Evolutionary conservation across 2,888 invertebrate species (phyloP).

Genomic region (Cheilosia soror): DNA sequence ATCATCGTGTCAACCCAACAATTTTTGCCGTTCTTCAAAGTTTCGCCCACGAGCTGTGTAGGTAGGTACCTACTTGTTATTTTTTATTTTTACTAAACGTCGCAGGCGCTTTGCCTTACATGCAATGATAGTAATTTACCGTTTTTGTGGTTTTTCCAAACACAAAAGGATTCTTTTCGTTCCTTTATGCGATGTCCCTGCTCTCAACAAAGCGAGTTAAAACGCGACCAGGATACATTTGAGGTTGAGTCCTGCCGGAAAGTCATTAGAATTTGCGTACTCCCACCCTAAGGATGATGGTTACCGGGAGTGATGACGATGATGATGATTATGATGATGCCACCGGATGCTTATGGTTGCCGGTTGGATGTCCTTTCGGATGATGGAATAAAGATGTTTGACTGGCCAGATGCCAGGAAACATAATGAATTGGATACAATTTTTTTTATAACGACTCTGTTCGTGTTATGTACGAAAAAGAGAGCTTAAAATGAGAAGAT

Average conservation of each 20-base stretch:
- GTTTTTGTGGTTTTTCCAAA: conserved; percentile 36
- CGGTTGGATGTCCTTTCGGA: conserved; percentile 60
- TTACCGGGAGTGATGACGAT: conserved; percentile 18
- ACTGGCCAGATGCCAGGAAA: conserved; percentile 49
- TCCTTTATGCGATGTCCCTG: conserved; percentile 7
- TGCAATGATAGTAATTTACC: conserved; percentile 44
- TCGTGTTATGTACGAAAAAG: background rate
- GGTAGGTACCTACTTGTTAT: background rate
- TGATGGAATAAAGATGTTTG: conserved; percentile 57
- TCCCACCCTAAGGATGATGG: conserved; percentile 13
- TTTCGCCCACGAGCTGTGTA: conserved; percentile 26
- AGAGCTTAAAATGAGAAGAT: conserved; percentile 2
- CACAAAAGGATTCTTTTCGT: conserved; percentile 44
- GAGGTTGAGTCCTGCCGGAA: conserved; percentile 67
- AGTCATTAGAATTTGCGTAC: conserved; percentile 65
- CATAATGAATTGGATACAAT: conserved; percentile 59
- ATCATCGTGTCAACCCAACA: conserved; percentile 8
- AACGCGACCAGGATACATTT: conserved; percentile 62
- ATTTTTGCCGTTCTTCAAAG: conserved; percentile 43
- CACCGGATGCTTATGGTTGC: conserved; percentile 65
- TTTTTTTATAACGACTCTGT: background rate
- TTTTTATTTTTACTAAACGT: conserved; percentile 33
- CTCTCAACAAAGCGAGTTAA: conserved; percentile 1
- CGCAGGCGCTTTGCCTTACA: conserved; percentile 24
- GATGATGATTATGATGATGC: conserved; percentile 35